A percentile compares a stretch with the other conserved stretches of the same genome.
Evolutionary conservation across 2,113 vertebrate genomes (phyloP).

Genomic region (Seriola rivoliana): DNA sequence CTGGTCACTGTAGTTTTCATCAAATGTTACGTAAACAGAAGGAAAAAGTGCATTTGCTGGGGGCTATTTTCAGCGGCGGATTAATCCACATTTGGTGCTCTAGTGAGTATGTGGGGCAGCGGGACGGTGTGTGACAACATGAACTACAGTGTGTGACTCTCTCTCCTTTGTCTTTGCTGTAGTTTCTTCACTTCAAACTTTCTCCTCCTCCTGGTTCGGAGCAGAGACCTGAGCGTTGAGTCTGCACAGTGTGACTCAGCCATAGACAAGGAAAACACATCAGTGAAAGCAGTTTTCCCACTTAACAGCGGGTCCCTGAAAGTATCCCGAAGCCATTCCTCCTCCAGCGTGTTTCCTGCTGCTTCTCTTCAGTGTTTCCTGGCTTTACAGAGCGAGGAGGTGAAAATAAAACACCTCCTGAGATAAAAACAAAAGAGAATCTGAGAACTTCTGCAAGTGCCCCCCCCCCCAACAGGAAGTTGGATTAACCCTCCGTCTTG

Average conservation of each 20-base stretch:
- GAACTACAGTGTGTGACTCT: no score
- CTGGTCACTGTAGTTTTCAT: no score
- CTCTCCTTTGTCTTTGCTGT: not conserved
- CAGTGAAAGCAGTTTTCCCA: not conserved
- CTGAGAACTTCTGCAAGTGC: not conserved
- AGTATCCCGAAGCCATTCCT: constrained; percentile 24
- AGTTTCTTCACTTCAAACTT: not conserved
- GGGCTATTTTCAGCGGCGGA: no score
- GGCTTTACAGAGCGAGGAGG: constrained; percentile 20
- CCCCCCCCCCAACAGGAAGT: not conserved
- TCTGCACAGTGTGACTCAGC: constrained; percentile 14
- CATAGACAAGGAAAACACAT: not conserved
- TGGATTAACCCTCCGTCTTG: not conserved
- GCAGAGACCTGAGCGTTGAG: not conserved
- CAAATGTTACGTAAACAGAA: no score
- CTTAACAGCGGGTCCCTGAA: constrained; percentile 28
- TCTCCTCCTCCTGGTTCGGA: not conserved
- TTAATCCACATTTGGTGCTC: no score
- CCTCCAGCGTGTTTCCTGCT: not conserved
- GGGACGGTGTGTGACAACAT: no score
- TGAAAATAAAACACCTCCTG: not conserved
- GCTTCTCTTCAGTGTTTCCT: not conserved
- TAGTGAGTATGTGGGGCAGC: no score
- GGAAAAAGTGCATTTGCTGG: no score
- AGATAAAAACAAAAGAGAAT: not conserved